Evolutionary conservation across 2,113 vertebrate genomes (phyloP).

Genomic region (Aspiorhynchus laticeps): DNA sequence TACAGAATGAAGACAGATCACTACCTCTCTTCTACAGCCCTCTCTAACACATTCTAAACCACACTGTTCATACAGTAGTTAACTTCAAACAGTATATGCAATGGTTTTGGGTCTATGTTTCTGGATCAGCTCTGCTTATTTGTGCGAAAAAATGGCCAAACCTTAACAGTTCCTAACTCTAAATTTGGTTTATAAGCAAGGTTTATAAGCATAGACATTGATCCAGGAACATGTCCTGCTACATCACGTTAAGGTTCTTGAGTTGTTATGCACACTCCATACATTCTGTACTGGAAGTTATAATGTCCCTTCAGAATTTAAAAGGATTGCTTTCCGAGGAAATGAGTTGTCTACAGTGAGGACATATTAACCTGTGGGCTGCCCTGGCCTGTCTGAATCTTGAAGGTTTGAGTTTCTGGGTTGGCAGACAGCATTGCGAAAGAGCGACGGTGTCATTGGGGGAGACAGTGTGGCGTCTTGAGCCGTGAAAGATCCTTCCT

Average conservation of each 20-base stretch:
- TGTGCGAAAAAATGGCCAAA: neutral
- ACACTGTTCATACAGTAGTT: neutral
- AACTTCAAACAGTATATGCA: neutral
- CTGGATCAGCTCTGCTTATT: neutral
- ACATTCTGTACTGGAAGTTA: neutral
- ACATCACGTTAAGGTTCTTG: neutral
- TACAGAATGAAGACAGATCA: conserved; percentile 23
- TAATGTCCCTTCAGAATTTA: neutral
- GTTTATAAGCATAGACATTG: no score
- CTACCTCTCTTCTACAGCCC: neutral
- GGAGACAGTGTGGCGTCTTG: conserved; percentile 6
- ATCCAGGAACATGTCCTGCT: no score
- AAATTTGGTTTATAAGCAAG: neutral
- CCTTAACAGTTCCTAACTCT: neutral
- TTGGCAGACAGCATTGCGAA: neutral
- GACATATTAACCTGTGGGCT: neutral
- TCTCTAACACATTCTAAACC: neutral
- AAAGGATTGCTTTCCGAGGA: neutral
- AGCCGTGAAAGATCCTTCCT: conserved; percentile 17
- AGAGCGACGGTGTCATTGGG: conserved; percentile 10
- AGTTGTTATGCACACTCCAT: neutral
- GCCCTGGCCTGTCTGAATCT: neutral
- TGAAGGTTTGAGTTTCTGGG: conserved; percentile 24
- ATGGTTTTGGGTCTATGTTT: neutral
- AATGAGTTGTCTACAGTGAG: neutral